Evolutionary conservation across 2,797 vertebrate genomes (phyloP).

Genomic region (Acrocephalus scirpaceus): DNA sequence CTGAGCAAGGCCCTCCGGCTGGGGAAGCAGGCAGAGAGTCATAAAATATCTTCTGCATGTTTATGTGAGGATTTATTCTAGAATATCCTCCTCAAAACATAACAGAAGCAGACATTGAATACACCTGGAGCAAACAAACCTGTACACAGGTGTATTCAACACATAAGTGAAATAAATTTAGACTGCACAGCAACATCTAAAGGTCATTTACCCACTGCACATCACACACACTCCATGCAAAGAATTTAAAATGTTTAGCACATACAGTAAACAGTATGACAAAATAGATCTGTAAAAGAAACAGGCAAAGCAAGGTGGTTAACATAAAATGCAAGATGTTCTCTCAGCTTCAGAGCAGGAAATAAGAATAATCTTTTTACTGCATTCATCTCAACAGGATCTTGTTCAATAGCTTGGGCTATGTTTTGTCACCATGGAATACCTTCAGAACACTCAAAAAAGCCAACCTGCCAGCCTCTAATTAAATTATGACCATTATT

Average conservation of each 20-base stretch:
- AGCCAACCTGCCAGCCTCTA: not conserved
- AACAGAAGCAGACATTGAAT: not conserved
- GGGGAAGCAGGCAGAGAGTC: not conserved
- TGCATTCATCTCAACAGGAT: not conserved
- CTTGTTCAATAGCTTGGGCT: not conserved
- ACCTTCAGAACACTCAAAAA: not conserved
- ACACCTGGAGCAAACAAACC: not conserved
- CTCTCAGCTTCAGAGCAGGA: not conserved
- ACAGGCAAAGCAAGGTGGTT: not conserved
- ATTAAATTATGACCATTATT: not conserved
- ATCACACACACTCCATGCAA: slow-evolving; percentile 46
- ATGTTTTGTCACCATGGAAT: not conserved
- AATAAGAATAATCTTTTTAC: not conserved
- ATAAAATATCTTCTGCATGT: not conserved
- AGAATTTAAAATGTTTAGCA: slow-evolving; percentile 42
- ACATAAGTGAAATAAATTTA: not conserved
- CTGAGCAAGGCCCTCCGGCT: not conserved
- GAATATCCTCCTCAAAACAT: not conserved
- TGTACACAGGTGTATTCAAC: rapidly evolving
- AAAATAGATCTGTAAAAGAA: slow-evolving; percentile 81
- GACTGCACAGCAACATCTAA: not conserved
- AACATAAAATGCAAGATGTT: not conserved
- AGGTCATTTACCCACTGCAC: slow-evolving; percentile 9
- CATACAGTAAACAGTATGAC: slow-evolving; percentile 89
- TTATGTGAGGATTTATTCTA: not conserved